Base-by-base conservation (phyloP, 1,140 invertebrate genomes). In the Eciton burchellii region DNA sequence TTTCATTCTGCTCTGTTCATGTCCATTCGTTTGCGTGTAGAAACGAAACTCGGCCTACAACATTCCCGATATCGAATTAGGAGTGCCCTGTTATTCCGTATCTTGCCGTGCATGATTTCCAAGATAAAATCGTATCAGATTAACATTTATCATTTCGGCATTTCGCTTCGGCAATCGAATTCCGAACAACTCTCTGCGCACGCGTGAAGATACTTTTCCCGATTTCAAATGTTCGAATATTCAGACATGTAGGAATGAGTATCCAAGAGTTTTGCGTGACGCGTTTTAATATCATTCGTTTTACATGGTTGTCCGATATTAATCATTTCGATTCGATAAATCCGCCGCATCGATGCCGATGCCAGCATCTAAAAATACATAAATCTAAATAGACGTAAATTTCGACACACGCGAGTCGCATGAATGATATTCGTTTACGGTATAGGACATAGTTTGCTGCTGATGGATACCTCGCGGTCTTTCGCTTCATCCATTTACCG, bases 401-500 rank as follows among this genome's bases (percentile, higher is more conserved):
- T 79, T 79, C 70, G 5, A 43, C 47, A 62, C 41, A 35, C 71
- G 21, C 21, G 11, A 54, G n/a, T 16, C 14, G 57, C 19, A 29
- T 49, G 35, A 66, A 54, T 4, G 41, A 54, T 62, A n/a, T 43
- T 77, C 12, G 49, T 12, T 77, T 66, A 54, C 74, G 14, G 35
- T 47, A 57, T 68, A 26, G 14, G 35, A 26, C 11, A 6, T 12
- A 35, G 79, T 87, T 87, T 76, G 41, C 65, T 60, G 52, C 43
- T 60, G 63, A 72, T 47, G 82, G 52, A 76, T 49, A 60, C 71
- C 52, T 63, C 72, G 26, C 19, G 29, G 14, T 63, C 49, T 68
- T 65, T 49, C 84, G 63, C 76, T 63, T 59, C 66, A 59, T 60
- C 72, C 81, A 82, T 82, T 82, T 74, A 83, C 72, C 70, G 77